phyloP scores from a whole-genome alignment of 37 sponge, comb jelly and placozoan genomes.

The Oopsacas minuta region DNA sequence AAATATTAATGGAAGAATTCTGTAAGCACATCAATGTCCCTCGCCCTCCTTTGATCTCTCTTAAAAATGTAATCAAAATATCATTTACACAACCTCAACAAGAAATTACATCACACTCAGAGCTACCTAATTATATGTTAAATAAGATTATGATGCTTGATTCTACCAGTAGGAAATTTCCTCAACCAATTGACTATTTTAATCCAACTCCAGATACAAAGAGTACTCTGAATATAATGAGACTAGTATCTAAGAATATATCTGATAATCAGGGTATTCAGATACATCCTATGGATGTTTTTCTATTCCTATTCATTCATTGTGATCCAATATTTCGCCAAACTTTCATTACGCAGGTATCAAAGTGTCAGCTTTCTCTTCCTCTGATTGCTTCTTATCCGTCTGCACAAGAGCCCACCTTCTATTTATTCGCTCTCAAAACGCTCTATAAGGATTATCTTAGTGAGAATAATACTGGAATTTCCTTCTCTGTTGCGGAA shows the following conservation, averaged over 20 bases:
- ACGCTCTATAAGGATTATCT: slow-evolving; percentile 22
- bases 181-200: background rate
- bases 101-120: background rate
- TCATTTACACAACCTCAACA: background rate
- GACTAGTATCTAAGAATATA: background rate
- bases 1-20: slow-evolving; percentile 12
- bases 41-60: background rate
- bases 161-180: slow-evolving; percentile 1
- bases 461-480: background rate
- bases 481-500: background rate
- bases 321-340: background rate
- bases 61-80: background rate
- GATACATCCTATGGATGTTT: background rate
- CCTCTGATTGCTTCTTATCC: slow-evolving; percentile 22
- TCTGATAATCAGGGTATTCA: background rate
- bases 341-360: slow-evolving; percentile 7
- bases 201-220: background rate
- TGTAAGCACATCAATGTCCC: background rate
- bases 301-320: background rate
- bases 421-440: slow-evolving; percentile 21
- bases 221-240: background rate
- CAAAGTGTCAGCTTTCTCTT: slow-evolving; percentile 24
- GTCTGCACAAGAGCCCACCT: background rate
- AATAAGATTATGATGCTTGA: background rate
- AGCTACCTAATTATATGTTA: slow-evolving; percentile 1